Evolutionary conservation across 2,113 vertebrate genomes (phyloP).

Genomic region (Channa maculata): DNA sequence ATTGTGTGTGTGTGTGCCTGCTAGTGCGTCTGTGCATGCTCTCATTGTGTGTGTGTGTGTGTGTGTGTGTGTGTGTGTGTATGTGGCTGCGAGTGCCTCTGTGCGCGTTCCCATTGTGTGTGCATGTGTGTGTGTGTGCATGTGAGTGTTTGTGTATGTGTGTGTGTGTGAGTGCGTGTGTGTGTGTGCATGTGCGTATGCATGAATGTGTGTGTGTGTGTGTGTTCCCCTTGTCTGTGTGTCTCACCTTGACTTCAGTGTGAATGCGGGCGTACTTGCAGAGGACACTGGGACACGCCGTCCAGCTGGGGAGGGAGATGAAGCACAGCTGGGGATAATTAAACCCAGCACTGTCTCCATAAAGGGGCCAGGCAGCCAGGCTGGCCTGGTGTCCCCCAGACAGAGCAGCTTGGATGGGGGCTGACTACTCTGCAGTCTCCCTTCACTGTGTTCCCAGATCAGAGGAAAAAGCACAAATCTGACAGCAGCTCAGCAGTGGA

Average conservation of each 20-base stretch:
- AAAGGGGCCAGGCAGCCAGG: conserved; percentile 58
- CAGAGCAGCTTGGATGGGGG: conserved; percentile 54
- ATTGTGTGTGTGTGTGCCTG: too few relatives aligned
- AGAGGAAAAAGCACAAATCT: conserved; percentile 29
- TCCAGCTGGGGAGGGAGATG: conserved; percentile 79
- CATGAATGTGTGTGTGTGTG: not conserved
- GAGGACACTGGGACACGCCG: conserved; percentile 77
- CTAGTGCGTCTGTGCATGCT: not conserved
- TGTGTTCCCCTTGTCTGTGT: not conserved
- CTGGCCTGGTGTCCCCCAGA: conserved; percentile 60
- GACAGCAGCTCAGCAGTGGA: conserved; percentile 58
- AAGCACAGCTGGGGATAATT: conserved; percentile 82
- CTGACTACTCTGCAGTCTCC: conserved; percentile 35
- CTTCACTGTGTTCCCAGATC: conserved; percentile 57
- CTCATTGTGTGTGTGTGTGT: conserved; percentile 1
- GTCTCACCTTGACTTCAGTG: conserved; percentile 74
- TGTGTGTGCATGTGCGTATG: conserved; percentile 23
- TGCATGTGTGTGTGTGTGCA: not conserved
- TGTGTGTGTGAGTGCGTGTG: conserved; percentile 28
- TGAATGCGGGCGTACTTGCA: conserved; percentile 58
- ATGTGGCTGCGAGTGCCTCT: conserved; percentile 5
- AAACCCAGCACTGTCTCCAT: conserved; percentile 76
- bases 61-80: too few relatives aligned
- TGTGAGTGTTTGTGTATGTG: not conserved
- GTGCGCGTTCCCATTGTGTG: conserved; percentile 18